Conservation (phyloP, 1,140 invertebrate genomes). For the Heliconius congener region DNA sequence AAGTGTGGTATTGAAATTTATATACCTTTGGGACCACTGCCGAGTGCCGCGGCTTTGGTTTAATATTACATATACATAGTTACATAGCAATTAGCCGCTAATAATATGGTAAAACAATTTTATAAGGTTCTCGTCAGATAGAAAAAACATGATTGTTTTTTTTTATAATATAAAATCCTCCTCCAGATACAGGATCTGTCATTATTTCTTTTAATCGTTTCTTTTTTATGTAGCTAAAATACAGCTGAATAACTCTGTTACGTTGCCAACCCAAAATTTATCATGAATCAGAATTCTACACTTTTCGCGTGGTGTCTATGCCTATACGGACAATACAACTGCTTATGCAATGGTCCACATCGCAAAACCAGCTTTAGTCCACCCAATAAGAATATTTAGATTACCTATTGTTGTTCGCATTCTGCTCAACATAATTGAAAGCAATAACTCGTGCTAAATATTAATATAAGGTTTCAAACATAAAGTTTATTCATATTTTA, state of each 20-base stretch:
- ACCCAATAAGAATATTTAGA: constrained; percentile 41
- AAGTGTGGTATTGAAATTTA: too few relatives aligned
- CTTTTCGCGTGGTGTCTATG: constrained; percentile 45
- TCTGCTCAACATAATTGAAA: constrained; percentile 12
- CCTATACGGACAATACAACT: constrained; percentile 49
- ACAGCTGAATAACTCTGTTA: background rate
- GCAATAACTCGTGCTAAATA: background rate
- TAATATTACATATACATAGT: too few relatives aligned
- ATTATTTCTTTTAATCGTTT: constrained; percentile 56
- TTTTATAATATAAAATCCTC: constrained; percentile 19
- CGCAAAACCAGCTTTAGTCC: constrained; percentile 46
- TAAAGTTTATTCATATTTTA: background rate
- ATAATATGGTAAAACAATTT: too few relatives aligned
- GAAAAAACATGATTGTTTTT: background rate
- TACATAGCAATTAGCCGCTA: too few relatives aligned
- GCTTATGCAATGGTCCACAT: constrained; percentile 67
- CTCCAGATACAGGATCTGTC: background rate
- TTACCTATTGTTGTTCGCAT: constrained; percentile 38
- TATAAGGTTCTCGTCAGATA: too few relatives aligned
- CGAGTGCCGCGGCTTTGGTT: too few relatives aligned
- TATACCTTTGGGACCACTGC: too few relatives aligned
- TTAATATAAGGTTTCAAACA: background rate
- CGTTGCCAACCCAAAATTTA: constrained; percentile 59
- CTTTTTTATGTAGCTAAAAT: constrained; percentile 28
- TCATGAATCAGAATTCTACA: constrained; percentile 50